Evolutionary conservation across 2,888 invertebrate genomes (phyloP).

Genomic region (Nebria salina): DNA sequence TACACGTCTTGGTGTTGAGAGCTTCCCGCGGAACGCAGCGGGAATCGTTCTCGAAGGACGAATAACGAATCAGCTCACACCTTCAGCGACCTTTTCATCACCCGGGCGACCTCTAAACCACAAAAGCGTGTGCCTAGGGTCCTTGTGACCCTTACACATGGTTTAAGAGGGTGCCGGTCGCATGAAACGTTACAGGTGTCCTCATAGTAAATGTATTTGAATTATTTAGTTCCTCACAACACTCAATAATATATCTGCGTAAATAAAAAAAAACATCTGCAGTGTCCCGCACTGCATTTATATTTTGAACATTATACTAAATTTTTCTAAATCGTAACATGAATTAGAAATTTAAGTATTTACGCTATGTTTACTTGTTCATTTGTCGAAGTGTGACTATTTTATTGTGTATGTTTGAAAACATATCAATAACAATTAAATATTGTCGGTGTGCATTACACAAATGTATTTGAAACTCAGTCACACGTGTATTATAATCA

Average conservation of each 20-base stretch:
- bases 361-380: too few species aligned
- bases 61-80: constrained; percentile 21
- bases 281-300: too few species aligned
- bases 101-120: constrained; percentile 19
- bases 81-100: constrained; percentile 17
- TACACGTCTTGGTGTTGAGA: not conserved
- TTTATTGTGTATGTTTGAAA: constrained; percentile 22
- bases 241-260: not conserved
- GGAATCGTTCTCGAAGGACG: constrained; percentile 31
- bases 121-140: constrained; percentile 15
- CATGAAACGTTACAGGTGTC: not conserved
- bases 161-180: not conserved
- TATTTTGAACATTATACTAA: too few species aligned
- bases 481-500: not conserved
- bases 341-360: too few species aligned
- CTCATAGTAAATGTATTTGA: not conserved
- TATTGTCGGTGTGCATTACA: not conserved
- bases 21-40: not conserved
- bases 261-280: not conserved
- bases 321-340: not conserved
- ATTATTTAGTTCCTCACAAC: not conserved
- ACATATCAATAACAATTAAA: constrained; percentile 25
- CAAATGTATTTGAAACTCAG: not conserved
- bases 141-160: not conserved
- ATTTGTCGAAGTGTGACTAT: constrained; percentile 24